A percentile compares a stretch with the other conserved stretches of the same genome.
phyloP scores from a whole-genome alignment of 2,888 invertebrate genomes.

The Orchesella flavescens region DNA sequence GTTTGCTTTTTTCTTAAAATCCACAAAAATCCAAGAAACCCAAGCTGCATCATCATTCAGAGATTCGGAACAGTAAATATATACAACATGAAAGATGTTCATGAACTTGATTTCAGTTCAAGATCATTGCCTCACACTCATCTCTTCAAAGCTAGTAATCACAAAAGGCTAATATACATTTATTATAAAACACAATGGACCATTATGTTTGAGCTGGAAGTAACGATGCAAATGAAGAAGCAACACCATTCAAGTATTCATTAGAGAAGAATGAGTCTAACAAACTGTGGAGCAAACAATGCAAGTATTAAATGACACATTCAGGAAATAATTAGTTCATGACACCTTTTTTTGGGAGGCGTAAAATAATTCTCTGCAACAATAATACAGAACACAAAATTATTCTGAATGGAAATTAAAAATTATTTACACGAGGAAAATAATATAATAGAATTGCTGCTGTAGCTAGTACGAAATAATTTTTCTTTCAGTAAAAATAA shows the following conservation, averaged over 20 bases:
- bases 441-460: not conserved
- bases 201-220: slow-evolving; percentile 4
- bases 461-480: too few species aligned
- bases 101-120: slow-evolving; percentile 46
- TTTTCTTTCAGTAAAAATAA: too few species aligned
- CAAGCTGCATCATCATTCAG: not conserved
- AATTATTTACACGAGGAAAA: slow-evolving; percentile 27
- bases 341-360: slow-evolving; percentile 34
- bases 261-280: too few species aligned
- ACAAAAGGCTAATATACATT: not conserved
- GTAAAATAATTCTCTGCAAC: slow-evolving; percentile 20
- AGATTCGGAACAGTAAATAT: not conserved
- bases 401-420: slow-evolving; percentile 1
- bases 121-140: slow-evolving; percentile 36
- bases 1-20: slow-evolving; percentile 5
- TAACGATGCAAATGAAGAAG: slow-evolving; percentile 10
- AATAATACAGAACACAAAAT: slow-evolving; percentile 18
- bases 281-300: not conserved
- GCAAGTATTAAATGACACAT: not conserved
- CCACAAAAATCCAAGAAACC: too few species aligned
- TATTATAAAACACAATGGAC: slow-evolving; percentile 18
- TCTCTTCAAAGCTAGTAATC: not conserved
- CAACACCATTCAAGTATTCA: not conserved
- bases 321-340: slow-evolving; percentile 53
- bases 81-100: slow-evolving; percentile 27